A percentile compares a stretch with the other conserved stretches of the same genome.
phyloP scores from a whole-genome alignment of 2,797 vertebrate genomes.

The Mustela erminea region DNA sequence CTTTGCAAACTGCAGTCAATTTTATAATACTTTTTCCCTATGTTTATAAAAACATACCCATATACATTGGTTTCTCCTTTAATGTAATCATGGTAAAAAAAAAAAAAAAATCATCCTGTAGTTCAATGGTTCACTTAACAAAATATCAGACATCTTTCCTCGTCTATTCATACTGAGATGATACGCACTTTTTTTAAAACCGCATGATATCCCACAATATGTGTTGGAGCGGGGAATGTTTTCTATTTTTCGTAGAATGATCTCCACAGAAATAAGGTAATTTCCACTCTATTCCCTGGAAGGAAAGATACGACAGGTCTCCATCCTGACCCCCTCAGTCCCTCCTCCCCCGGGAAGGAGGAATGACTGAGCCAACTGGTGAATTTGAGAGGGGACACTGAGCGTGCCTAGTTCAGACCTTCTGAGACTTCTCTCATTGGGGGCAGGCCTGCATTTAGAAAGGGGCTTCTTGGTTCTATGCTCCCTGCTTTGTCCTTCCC shows the following conservation, averaged over 20 bases:
- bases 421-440: too few relatives aligned
- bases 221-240: background rate
- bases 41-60: conserved; percentile 23
- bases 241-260: background rate
- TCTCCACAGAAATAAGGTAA: background rate
- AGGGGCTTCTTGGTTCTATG: too few relatives aligned
- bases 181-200: background rate
- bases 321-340: background rate
- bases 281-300: background rate
- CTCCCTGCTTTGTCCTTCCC: background rate
- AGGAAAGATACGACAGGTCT: background rate
- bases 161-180: background rate
- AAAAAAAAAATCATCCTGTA: conserved; percentile 6
- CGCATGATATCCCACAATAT: background rate
- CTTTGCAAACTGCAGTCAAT: background rate
- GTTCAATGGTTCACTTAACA: background rate
- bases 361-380: background rate
- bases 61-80: background rate
- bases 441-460: background rate
- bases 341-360: background rate
- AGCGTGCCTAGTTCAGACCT: background rate
- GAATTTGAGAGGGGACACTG: background rate
- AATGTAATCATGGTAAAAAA: background rate
- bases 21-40: background rate
- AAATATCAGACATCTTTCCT: background rate